Evolutionary conservation across 2,888 invertebrate species (phyloP).

Genomic region (Microplitis deprimator): DNA sequence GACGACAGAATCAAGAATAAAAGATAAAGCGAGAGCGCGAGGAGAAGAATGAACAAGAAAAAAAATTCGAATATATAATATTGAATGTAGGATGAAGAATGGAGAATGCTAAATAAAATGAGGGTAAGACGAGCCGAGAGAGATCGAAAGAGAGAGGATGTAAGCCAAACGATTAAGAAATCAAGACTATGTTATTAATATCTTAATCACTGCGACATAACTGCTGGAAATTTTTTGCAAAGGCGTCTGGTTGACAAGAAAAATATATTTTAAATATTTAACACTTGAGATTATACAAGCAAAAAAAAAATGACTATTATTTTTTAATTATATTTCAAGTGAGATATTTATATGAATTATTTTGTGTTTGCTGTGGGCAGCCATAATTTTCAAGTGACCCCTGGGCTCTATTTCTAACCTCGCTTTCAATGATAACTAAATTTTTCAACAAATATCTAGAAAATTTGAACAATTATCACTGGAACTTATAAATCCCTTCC

Average conservation of each 20-base stretch:
- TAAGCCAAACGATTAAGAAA: constrained; percentile 47
- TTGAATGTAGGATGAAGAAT: background rate
- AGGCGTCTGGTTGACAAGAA: constrained; percentile 47
- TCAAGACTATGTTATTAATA: constrained; percentile 52
- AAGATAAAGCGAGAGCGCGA: background rate
- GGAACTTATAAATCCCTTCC: too few relatives aligned
- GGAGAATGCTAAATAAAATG: background rate
- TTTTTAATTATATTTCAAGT: constrained; percentile 13
- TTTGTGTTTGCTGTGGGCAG: background rate
- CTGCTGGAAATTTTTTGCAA: constrained; percentile 45
- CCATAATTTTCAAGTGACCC: too few relatives aligned
- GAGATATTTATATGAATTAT: background rate
- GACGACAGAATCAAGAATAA: background rate
- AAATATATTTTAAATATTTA: constrained; percentile 2
- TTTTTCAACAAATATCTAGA: too few relatives aligned
- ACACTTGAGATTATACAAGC: background rate
- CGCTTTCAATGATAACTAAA: too few relatives aligned
- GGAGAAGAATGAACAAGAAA: background rate
- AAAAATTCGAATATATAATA: background rate
- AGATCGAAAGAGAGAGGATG: constrained; percentile 14
- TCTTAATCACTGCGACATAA: constrained; percentile 51
- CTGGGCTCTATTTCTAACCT: too few relatives aligned
- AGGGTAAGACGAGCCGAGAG: background rate
- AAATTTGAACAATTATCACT: too few relatives aligned
- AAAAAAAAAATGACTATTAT: constrained; percentile 7